phyloP scores from a whole-genome alignment of 2,888 invertebrate species.

The Tipula confusa region DNA sequence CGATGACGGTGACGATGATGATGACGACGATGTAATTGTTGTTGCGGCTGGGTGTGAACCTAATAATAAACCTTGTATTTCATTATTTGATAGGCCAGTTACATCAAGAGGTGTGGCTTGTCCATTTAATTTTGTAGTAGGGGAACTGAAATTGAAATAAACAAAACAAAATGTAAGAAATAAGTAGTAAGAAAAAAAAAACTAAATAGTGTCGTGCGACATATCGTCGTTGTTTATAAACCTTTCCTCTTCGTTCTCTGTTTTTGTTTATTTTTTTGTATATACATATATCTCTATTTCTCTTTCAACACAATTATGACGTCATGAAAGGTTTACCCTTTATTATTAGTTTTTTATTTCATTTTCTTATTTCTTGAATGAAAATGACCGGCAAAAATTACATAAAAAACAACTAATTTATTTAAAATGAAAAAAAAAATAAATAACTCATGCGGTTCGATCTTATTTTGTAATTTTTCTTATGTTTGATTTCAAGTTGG shows the following conservation, averaged over 20 bases:
- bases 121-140: slow-evolving; percentile 48
- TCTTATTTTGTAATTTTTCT: neutral
- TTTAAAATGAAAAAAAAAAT: neutral
- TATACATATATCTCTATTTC: neutral
- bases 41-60: slow-evolving; percentile 47
- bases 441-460: neutral
- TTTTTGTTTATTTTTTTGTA: too few relatives aligned
- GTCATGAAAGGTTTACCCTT: slow-evolving; percentile 16
- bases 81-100: slow-evolving; percentile 52
- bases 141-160: slow-evolving; percentile 41
- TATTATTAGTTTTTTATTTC: neutral
- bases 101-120: slow-evolving; percentile 52
- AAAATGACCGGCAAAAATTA: neutral
- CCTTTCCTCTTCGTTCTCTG: neutral
- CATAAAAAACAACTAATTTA: neutral
- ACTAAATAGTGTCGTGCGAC: neutral
- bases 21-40: slow-evolving; percentile 42
- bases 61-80: slow-evolving; percentile 52
- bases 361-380: neutral
- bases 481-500: neutral
- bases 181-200: neutral
- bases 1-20: slow-evolving; percentile 31
- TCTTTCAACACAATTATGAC: neutral
- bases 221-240: slow-evolving; percentile 9
- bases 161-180: slow-evolving; percentile 7